Base-by-base conservation (phyloP, 2,113 vertebrate genomes). In the Girardinichthys multiradiatus region DNA sequence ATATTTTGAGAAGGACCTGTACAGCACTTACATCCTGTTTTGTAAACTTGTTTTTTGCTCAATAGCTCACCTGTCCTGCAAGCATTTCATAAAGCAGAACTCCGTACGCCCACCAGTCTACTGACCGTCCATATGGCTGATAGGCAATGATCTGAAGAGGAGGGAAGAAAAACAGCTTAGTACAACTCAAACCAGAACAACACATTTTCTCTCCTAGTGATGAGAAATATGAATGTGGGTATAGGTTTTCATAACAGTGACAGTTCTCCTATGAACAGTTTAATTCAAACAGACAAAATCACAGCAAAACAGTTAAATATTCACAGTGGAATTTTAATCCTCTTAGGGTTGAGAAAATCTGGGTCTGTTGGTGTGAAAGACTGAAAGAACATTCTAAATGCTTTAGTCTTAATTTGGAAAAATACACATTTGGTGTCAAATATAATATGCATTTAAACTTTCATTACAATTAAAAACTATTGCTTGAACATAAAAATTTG, bases 101-200 rank as follows among this genome's bases (percentile, higher is more conserved):
- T 3, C 98, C 98, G 0, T 97, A 99, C 0, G 98, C 98, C 98
- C 98, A 99, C 98, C 98, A 99, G 90, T 99, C 98, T 84, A 99
- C 98, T 0, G 98, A 99, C 67, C 93, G 94, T 27, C 95, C 95
- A 11, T 99, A 99, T 0, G 98, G 97, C 91, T 99, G 98, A 91
- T 99, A 99, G 5, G 98, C 97, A 64, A 99, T 99, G 48, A 99
- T 99, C 98, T 99, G 93, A 24, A 74, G 59, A 80, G 45, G 83
- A 37, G 84, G 17, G 57, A 2, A 65, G 0, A 60, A 28, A 60
- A 59, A 7, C 21, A 72, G 12, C 30, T 66, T 7, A 57, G 27
- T 13, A 14, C 7, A 27, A 31, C 17, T 66, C 15, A 45, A 54
- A 58, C 14, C 0, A 39, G 27, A 17, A 26, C 19, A 58, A 27